Evolutionary conservation across 2,797 vertebrate species (phyloP).

Genomic region (Syngnathus acus): DNA sequence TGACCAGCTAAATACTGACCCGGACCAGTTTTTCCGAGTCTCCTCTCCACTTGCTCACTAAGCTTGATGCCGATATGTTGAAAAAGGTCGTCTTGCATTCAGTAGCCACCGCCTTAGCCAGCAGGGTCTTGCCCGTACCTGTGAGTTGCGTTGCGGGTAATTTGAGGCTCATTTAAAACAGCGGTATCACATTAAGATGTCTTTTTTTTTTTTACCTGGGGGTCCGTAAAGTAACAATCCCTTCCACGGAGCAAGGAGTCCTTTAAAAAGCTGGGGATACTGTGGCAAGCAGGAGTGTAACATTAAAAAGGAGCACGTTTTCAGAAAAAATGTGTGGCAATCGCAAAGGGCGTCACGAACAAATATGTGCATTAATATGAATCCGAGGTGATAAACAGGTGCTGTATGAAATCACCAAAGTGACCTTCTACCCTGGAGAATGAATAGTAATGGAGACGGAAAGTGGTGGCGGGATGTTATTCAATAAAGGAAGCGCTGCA

Average conservation of each 20-base stretch:
- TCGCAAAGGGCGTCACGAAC: constrained; percentile 15
- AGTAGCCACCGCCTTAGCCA: constrained; percentile 94
- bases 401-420: constrained; percentile 31
- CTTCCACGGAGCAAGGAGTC: constrained; percentile 93
- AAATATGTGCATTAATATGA: constrained; percentile 40
- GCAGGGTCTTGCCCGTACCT: constrained; percentile 96
- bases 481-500: constrained; percentile 31
- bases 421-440: constrained; percentile 50
- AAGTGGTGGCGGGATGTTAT: constrained; percentile 16
- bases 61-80: constrained; percentile 95
- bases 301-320: neutral
- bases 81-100: constrained; percentile 96
- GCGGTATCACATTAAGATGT: neutral
- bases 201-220: constrained; percentile 69
- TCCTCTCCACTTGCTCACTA: constrained; percentile 97
- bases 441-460: constrained; percentile 50
- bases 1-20: constrained; percentile 60
- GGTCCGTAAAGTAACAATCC: constrained; percentile 89
- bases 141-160: constrained; percentile 1
- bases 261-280: constrained; percentile 93
- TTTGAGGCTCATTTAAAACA: neutral
- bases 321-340: neutral
- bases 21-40: constrained; percentile 95
- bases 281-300: constrained; percentile 29
- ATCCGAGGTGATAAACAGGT: constrained; percentile 28